A percentile compares a stretch with the other conserved stretches of the same genome.
phyloP scores from a whole-genome alignment of 2,888 invertebrate genomes.

The Stictocephala bisonia region DNA sequence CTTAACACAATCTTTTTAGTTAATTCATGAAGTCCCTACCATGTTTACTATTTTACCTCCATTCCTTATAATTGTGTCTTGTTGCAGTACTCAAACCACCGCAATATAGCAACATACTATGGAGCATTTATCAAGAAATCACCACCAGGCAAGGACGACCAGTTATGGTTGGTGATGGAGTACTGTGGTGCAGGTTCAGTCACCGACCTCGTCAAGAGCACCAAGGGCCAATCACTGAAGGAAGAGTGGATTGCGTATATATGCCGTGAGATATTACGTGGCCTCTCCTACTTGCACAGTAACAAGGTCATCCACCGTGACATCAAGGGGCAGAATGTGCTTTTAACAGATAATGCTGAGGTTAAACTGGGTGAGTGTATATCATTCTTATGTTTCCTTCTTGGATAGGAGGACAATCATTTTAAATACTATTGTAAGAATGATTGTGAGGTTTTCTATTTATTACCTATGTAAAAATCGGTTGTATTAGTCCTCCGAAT shows the following conservation, averaged over 20 bases:
- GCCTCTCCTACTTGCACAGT: constrained; percentile 96
- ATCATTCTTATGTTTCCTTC: too few relatives aligned
- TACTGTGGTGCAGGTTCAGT: constrained; percentile 99
- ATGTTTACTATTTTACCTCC: too few relatives aligned
- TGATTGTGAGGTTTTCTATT: too few relatives aligned
- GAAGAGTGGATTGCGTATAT: constrained; percentile 99
- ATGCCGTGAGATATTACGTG: constrained; percentile 94
- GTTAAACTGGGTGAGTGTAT: constrained; percentile 94
- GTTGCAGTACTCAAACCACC: constrained; percentile 93
- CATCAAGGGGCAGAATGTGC: constrained; percentile 99
- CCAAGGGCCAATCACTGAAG: constrained; percentile 94
- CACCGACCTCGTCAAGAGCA: constrained; percentile 99
- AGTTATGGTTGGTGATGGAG: constrained; percentile 99
- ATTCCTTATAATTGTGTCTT: too few relatives aligned
- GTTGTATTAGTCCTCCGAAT: too few relatives aligned
- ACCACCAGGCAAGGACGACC: constrained; percentile 98
- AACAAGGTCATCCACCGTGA: constrained; percentile 99
- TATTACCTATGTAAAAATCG: too few relatives aligned
- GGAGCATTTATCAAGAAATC: constrained; percentile 99
- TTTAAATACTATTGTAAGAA: too few relatives aligned
- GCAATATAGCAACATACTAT: constrained; percentile 99
- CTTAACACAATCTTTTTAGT: too few relatives aligned
- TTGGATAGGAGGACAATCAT: too few relatives aligned
- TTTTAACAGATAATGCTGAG: constrained; percentile 99
- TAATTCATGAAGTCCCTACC: too few relatives aligned